A percentile compares a stretch with the other conserved stretches of the same genome.
These are phyloP conservation scores for Clarias magur DNA, from an alignment of 2,113 vertebrate genomes.

Conservation along the genomic window DNA sequence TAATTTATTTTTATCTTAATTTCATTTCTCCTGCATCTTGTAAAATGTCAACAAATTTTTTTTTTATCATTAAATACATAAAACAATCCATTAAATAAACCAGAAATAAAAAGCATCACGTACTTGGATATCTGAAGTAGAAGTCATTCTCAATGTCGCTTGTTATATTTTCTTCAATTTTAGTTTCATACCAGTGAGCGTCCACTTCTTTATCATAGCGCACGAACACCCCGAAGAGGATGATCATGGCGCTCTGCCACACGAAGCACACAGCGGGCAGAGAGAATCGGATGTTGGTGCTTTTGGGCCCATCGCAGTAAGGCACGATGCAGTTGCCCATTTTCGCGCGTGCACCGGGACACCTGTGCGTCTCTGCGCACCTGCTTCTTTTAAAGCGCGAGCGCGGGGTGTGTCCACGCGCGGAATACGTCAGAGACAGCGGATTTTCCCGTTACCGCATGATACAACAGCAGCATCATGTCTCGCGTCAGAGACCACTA, in stretches of 20 bases:
- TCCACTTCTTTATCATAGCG: slow-evolving; percentile 78
- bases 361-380: not conserved
- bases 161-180: slow-evolving; percentile 63
- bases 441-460: not conserved
- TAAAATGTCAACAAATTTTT: too few species aligned
- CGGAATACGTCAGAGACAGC: not conserved
- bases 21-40: not conserved
- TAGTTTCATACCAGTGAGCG: slow-evolving; percentile 74
- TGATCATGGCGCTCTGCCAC: slow-evolving; percentile 86
- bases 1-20: not conserved
- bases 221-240: slow-evolving; percentile 89
- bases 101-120: slow-evolving; percentile 65
- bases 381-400: slow-evolving; percentile 35
- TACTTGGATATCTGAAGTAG: slow-evolving; percentile 97
- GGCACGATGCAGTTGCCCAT: slow-evolving; percentile 67
- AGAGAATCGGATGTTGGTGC: slow-evolving; percentile 80
- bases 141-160: slow-evolving; percentile 89
- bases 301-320: slow-evolving; percentile 70
- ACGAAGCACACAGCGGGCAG: slow-evolving; percentile 83
- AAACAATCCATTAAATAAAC: too few species aligned
- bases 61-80: too few species aligned
- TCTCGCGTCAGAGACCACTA: not conserved
- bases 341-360: not conserved
- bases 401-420: slow-evolving; percentile 27
- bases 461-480: not conserved